Percentiles rank a stretch among this genome's conserved stretches.
Evolutionary conservation across 1,140 invertebrate genomes (phyloP).

Genomic region (Charaxes varanes): DNA sequence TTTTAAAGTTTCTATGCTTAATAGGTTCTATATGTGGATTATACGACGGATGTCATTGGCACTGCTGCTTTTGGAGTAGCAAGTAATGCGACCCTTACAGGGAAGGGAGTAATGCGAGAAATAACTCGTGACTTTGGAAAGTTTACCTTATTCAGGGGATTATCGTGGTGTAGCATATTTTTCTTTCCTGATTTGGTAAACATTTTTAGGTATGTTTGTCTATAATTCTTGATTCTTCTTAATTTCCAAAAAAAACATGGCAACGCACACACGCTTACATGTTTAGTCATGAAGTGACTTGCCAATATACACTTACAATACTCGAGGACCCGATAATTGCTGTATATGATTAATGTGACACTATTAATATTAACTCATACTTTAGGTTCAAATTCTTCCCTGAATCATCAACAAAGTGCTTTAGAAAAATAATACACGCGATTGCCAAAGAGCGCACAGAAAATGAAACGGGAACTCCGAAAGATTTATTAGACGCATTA

Average conservation of each 20-base stretch:
- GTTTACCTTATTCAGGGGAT: slow-evolving; percentile 24
- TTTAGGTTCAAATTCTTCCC: slow-evolving; percentile 32
- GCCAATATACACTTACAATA: no score
- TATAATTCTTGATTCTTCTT: no score
- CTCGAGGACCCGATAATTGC: no score
- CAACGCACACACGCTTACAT: no score
- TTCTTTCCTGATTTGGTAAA: slow-evolving; percentile 38
- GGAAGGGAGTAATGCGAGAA: slow-evolving; percentile 22
- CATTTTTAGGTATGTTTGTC: slow-evolving; percentile 27
- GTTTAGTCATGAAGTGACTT: no score
- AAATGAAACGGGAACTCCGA: slow-evolving; percentile 4
- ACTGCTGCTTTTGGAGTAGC: slow-evolving; percentile 75
- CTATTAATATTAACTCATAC: not conserved
- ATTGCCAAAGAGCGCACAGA: slow-evolving; percentile 27
- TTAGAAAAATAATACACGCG: slow-evolving; percentile 25
- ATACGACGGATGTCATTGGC: slow-evolving; percentile 74
- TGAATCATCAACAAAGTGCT: slow-evolving; percentile 23
- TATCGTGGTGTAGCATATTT: slow-evolving; percentile 35
- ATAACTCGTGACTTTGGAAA: slow-evolving; percentile 35
- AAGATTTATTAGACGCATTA: slow-evolving; percentile 34
- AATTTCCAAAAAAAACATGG: no score
- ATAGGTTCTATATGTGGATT: slow-evolving; percentile 62
- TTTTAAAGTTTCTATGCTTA: no score
- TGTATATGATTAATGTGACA: no score
- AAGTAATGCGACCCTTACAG: slow-evolving; percentile 32